Percentiles rank a stretch among this genome's conserved stretches.
Evolutionary conservation across 2,797 vertebrate species (phyloP).

Genomic region (Alfaro cultratus): DNA sequence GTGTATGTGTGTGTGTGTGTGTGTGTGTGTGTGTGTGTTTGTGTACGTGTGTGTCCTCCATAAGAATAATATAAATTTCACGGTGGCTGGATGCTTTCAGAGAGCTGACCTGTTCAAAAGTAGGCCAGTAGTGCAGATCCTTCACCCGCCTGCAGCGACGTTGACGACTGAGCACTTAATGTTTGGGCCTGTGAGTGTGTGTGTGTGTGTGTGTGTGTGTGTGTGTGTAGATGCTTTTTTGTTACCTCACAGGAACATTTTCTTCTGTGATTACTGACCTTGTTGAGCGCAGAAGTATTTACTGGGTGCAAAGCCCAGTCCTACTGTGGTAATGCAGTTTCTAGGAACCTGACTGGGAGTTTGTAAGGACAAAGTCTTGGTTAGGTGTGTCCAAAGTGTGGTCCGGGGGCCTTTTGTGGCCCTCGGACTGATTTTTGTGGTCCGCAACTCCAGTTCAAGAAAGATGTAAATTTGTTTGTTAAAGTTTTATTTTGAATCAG

Average conservation of each 20-base stretch:
- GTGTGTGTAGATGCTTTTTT: conserved; percentile 20
- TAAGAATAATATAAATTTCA: conserved; percentile 71
- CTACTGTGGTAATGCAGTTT: neutral
- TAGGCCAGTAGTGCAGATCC: conserved; percentile 68
- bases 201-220: conserved; percentile 14
- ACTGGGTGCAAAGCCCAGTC: neutral
- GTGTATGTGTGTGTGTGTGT: conserved; percentile 26
- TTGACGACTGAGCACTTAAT: conserved; percentile 36
- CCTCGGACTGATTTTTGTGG: too few species aligned
- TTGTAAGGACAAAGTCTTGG: neutral
- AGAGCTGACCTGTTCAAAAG: conserved; percentile 68
- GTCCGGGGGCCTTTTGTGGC: too few species aligned
- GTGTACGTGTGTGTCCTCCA: conserved; percentile 27
- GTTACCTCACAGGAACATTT: conserved; percentile 5
- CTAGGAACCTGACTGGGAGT: neutral
- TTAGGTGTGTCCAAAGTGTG: too few species aligned
- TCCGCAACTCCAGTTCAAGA: too few species aligned
- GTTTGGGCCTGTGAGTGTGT: conserved; percentile 31
- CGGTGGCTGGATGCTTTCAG: conserved; percentile 72
- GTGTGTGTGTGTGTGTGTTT: conserved; percentile 32
- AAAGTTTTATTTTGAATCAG: too few species aligned
- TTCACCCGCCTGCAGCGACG: conserved; percentile 53
- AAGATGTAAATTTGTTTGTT: too few species aligned
- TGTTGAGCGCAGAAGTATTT: neutral
- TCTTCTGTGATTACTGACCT: conserved; percentile 1